phyloP scores from a whole-genome alignment of 2,797 vertebrate species.

The Megaceryle alcyon region DNA sequence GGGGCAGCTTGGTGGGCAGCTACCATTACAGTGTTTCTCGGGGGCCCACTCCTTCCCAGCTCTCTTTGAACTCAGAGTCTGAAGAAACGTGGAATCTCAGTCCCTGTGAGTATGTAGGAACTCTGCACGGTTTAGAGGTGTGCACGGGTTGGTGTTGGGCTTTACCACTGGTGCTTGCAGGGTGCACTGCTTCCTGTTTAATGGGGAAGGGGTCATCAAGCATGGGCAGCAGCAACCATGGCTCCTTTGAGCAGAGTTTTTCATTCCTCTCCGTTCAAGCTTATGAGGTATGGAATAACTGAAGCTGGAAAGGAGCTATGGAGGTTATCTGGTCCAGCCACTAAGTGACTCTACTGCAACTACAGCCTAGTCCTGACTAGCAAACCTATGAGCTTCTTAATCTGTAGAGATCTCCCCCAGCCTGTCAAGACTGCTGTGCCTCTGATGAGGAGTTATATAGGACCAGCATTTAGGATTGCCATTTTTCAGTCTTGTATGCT shows the following conservation, averaged over 20 bases:
- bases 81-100: slow-evolving; percentile 62
- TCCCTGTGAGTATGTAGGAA: slow-evolving; percentile 63
- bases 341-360: neutral
- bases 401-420: neutral
- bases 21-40: slow-evolving; percentile 26
- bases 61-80: neutral
- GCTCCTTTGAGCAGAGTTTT: neutral
- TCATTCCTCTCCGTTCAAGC: neutral
- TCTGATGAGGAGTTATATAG: neutral
- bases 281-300: neutral
- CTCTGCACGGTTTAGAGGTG: neutral
- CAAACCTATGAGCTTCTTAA: neutral
- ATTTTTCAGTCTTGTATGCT: neutral
- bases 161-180: neutral
- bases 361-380: neutral
- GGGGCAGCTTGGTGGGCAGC: slow-evolving; percentile 59
- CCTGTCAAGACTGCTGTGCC: neutral
- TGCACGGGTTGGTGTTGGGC: neutral
- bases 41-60: slow-evolving; percentile 32
- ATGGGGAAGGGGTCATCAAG: neutral
- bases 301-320: neutral
- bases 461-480: neutral
- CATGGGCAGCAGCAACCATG: neutral
- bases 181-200: neutral
- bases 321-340: neutral